These are phyloP conservation scores for Peromyscus nudipes DNA, from an alignment of 2,797 vertebrate species.

Conservation along the genomic window DNA sequence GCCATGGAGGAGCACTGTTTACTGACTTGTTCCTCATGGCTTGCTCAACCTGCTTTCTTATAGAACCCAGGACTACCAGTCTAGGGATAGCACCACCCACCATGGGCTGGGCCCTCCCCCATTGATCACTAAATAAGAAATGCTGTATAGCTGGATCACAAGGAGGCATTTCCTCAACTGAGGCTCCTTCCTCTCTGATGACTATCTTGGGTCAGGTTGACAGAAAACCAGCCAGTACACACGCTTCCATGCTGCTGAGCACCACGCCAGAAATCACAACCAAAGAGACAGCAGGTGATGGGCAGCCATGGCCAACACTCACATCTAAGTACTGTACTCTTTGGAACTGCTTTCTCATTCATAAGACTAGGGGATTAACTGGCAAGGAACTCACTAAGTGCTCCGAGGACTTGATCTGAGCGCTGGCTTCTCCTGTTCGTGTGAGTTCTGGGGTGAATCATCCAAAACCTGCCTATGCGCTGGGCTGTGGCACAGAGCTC, in stretches of 20 bases:
- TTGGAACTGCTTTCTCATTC: neutral
- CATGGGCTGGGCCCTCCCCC: neutral
- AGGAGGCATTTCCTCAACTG: neutral
- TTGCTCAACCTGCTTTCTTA: neutral
- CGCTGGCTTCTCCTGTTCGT: accelerated
- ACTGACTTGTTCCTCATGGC: neutral
- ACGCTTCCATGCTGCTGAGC: neutral
- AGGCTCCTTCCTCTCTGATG: neutral
- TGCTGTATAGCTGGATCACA: neutral
- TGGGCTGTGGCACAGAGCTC: neutral
- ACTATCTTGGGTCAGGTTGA: neutral
- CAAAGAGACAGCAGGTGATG: neutral
- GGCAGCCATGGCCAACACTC: neutral
- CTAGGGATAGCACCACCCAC: neutral
- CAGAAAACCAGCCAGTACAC: neutral
- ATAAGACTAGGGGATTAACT: neutral
- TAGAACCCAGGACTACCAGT: neutral
- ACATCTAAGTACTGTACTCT: neutral
- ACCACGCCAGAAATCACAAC: neutral
- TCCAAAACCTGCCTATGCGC: neutral
- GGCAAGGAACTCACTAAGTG: neutral
- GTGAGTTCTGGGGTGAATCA: neutral
- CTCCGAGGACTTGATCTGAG: neutral
- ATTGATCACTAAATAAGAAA: neutral
- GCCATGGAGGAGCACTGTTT: neutral